These are phyloP conservation scores for Mus musculus DNA, from an alignment of 2,113 vertebrate genomes.

Conservation along the genomic window GRCm39 chr19:15305501-15306000, in stretches of 20 bases:
- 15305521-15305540: slow-evolving; percentile 1
- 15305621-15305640: not conserved
- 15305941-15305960: not conserved
- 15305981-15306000: not conserved
- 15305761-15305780: not conserved
- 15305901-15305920: not conserved
- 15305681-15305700: slow-evolving; percentile 16
- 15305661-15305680: not conserved
- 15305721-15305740: not conserved
- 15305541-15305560: not conserved
- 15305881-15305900: not conserved
- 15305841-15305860: not conserved
- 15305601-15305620: not conserved
- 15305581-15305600: not conserved
- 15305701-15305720: not conserved
- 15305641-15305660: not conserved
- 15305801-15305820: slow-evolving; percentile 23
- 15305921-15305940: not conserved
- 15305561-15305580: not conserved
- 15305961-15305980: not conserved
- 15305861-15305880: not conserved
- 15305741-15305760: slow-evolving; percentile 19
- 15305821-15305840: not conserved
- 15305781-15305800: not conserved
- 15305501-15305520: not conserved